Evolutionary conservation across 2,113 vertebrate species (phyloP).

Genomic region (Chaetodon trifascialis): DNA sequence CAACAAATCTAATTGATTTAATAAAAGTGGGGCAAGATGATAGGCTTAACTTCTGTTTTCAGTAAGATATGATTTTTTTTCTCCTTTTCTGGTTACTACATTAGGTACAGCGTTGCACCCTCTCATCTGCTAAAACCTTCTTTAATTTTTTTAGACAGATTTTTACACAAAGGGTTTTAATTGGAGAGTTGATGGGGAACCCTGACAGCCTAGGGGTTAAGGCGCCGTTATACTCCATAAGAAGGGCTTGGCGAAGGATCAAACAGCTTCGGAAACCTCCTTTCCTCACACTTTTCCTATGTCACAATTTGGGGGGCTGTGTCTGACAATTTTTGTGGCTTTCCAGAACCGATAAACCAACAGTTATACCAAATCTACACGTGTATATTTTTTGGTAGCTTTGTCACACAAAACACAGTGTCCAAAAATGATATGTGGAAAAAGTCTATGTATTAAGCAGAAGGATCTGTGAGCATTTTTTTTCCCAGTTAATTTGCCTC

Average conservation of each 20-base stretch:
- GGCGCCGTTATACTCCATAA: not conserved
- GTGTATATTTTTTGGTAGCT: not conserved
- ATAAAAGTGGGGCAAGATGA: conserved; percentile 14
- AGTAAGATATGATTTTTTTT: conserved; percentile 19
- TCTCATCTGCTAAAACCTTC: not conserved
- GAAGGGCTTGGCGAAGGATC: not conserved
- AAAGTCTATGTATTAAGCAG: not conserved
- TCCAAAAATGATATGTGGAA: not conserved
- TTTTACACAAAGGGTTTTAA: not conserved
- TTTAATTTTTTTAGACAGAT: not conserved
- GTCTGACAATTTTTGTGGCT: not conserved
- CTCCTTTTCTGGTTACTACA: not conserved
- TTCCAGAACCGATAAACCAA: not conserved
- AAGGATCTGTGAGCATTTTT: not conserved
- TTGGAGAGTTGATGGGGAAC: too few relatives aligned
- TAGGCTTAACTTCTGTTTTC: conserved; percentile 32
- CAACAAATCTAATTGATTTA: conserved; percentile 46
- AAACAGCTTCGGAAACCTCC: not conserved
- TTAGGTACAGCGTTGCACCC: not conserved
- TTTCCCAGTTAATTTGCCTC: not conserved
- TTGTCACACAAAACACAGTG: not conserved
- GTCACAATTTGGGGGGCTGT: too few relatives aligned
- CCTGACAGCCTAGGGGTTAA: not conserved
- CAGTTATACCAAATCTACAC: too few relatives aligned
- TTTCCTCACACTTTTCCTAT: not conserved